Evolutionary conservation across 2,797 vertebrate species (phyloP).

Genomic region (Rhinella marina): DNA sequence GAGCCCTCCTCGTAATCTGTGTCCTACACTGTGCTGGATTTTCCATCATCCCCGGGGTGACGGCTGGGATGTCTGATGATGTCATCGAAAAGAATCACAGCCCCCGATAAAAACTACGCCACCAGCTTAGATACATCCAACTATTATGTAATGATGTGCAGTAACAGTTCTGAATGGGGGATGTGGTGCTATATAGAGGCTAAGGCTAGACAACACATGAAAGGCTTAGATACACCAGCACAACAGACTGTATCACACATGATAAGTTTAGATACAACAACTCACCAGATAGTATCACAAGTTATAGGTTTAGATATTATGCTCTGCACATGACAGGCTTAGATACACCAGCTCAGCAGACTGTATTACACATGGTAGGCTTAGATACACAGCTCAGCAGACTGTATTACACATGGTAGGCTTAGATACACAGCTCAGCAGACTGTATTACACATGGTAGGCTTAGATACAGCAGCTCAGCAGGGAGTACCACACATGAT

Average conservation of each 20-base stretch:
- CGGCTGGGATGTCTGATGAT: not conserved
- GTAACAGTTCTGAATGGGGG: not conserved
- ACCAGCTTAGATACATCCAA: not conserved
- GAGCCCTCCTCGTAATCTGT: constrained; percentile 16
- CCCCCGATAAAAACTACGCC: not conserved
- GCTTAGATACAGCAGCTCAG: no score
- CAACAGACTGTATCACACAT: not conserved
- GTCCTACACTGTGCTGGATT: not conserved
- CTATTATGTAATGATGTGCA: not conserved
- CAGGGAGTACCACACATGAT: no score
- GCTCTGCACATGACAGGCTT: not conserved
- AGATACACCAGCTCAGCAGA: not conserved
- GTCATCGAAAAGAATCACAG: not conserved
- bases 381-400: not conserved
- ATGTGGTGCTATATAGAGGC: not conserved
- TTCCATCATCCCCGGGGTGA: not conserved
- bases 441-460: no score
- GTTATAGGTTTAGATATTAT: not conserved
- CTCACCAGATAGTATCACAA: not conserved
- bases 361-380: no score
- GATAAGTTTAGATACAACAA: not conserved
- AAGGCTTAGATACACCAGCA: not conserved
- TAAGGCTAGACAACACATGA: not conserved
- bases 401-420: not conserved
- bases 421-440: not conserved